Evolutionary conservation across 37 sponge, comb jelly and placozoan species (phyloP), one percentile per base, ranked within the genome.

Genomic region (Halichondria panicea): DNA sequence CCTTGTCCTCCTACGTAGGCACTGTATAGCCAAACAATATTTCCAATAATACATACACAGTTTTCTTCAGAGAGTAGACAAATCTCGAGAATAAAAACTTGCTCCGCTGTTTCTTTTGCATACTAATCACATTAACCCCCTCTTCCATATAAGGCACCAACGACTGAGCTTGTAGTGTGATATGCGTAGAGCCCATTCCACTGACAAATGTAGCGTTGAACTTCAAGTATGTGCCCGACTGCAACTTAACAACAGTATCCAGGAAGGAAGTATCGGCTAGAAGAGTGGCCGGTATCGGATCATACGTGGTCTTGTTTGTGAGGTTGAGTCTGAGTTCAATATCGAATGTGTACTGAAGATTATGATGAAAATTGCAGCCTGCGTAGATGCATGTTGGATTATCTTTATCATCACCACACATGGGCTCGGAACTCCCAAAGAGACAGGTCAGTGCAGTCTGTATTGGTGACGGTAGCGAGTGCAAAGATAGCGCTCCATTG

Each of bases 131-230:
- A 55, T 4, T 22, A 27, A 55, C 59, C 56, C 31, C 53, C 24
- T 37, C 66, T 66, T 6, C 43, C 25, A 35, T 35, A 44, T 43
- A 27, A 25, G 34, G 53, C 19, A 64, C 36, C 60, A 80, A 24
- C 2, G 46, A 46, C 28, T 8, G 43, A 19, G 62, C 52, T 35
- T 67, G 66, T 18, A 86, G 62, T 0, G 28, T 72, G 34, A 86
- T 39, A 0, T 33, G 2, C 6, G 66, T 41, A 0, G 75, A 46
- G 15, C 87, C 87, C 75, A 86, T 79, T 4, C 87, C 87, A 39
- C 19, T 45, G 36, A 61, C 43, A 58, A 86, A 72, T 50, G 87
- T 80, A 8, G 87, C 87, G 68, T 86, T 86, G 27, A 80, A 86
- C 2, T 44, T 19, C 12, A 86, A 15, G 0, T 12, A 0, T 5